Conservation (phyloP, 2,888 invertebrate genomes). For the Steinernema carpocapsae region DNA sequence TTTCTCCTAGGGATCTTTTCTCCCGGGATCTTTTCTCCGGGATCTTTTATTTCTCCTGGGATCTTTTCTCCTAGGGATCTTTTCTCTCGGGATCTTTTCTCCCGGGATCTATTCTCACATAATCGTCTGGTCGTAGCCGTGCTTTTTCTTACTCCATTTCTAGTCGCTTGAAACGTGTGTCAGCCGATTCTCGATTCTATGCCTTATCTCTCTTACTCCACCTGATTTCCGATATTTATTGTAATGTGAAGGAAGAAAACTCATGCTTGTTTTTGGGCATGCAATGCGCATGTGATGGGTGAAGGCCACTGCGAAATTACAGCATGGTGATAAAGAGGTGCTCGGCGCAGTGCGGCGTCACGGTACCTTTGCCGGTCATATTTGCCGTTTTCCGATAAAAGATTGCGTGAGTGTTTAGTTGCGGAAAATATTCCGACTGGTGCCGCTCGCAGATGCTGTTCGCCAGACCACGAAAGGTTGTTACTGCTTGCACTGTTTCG, state of each 20-base stretch:
- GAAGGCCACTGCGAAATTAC: neutral
- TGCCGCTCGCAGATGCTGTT: neutral
- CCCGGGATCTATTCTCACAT: too few species aligned
- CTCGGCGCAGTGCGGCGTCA: neutral
- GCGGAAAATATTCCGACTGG: neutral
- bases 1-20: too few species aligned
- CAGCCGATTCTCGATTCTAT: neutral
- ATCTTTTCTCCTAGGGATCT: too few species aligned
- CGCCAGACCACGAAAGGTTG: slow-evolving; percentile 14
- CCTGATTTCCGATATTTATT: neutral
- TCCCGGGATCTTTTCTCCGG: too few species aligned
- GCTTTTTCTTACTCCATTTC: too few species aligned
- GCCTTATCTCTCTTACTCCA: neutral
- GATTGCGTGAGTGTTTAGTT: neutral
- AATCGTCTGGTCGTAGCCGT: too few species aligned
- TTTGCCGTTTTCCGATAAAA: neutral
- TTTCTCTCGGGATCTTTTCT: too few species aligned
- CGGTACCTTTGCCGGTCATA: neutral
- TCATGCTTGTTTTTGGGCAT: neutral
- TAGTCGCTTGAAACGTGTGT: too few species aligned
- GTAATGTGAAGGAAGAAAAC: neutral
- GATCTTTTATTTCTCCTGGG: too few species aligned
- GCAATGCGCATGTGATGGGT: neutral
- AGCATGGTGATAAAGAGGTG: neutral
- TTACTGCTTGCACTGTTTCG: neutral